These are phyloP conservation scores for Pseudomugil tenellus DNA, from an alignment of 2,797 vertebrate genomes.

Conservation along the genomic window DNA sequence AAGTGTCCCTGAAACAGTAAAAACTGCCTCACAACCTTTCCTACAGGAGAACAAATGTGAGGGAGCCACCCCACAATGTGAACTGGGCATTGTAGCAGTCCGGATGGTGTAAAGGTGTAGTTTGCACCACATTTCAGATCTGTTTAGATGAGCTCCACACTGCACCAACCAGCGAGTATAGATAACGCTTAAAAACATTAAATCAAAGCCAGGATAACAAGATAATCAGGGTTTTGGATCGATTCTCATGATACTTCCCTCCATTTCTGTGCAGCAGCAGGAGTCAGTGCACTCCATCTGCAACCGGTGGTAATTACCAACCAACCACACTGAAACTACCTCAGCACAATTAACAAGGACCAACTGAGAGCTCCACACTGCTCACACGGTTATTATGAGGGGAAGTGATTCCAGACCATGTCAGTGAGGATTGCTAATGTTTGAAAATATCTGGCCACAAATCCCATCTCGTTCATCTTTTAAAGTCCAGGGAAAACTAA, in stretches of 20 bases:
- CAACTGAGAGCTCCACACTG: background rate
- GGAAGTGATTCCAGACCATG: background rate
- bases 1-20: too few species aligned
- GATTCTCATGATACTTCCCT: background rate
- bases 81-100: background rate
- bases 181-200: slow-evolving; percentile 20
- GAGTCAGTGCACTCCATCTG: background rate
- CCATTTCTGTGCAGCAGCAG: background rate
- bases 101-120: background rate
- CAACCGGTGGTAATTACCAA: slow-evolving; percentile 1
- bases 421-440: slow-evolving; percentile 6
- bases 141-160: background rate
- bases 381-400: background rate
- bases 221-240: slow-evolving; percentile 14
- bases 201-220: slow-evolving; percentile 22
- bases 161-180: slow-evolving; percentile 15
- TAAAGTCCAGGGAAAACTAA: background rate
- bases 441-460: background rate
- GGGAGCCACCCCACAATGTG: background rate
- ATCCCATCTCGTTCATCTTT: background rate
- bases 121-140: slow-evolving; percentile 6
- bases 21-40: too few species aligned
- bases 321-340: background rate
- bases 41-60: too few species aligned
- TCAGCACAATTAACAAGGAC: background rate